Evolutionary conservation across 1,140 invertebrate species (phyloP).

Genomic region (Alviniconcha marisindica): DNA sequence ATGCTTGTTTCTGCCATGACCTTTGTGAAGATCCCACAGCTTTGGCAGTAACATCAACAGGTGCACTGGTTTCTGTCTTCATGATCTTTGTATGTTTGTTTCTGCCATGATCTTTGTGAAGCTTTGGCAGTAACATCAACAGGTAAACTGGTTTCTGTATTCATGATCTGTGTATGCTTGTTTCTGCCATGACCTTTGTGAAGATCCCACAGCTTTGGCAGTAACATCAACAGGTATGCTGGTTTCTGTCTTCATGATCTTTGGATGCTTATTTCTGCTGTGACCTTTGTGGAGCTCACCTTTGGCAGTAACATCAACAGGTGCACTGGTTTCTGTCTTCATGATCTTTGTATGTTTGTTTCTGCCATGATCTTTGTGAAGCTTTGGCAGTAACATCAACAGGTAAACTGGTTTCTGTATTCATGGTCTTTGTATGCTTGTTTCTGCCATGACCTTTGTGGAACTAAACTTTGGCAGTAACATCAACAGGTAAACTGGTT

Average conservation of each 20-base stretch:
- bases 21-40: constrained; percentile 94
- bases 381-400: constrained; percentile 93
- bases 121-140: constrained; percentile 93
- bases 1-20: constrained; percentile 84
- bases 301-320: constrained; percentile 94
- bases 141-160: constrained; percentile 77
- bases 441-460: too few relatives aligned
- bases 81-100: too few relatives aligned
- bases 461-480: too few relatives aligned
- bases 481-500: too few relatives aligned
- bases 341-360: not conserved
- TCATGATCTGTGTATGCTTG: not conserved
- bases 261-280: too few relatives aligned
- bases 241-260: too few relatives aligned
- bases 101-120: too few relatives aligned
- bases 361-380: constrained; percentile 90
- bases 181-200: too few relatives aligned
- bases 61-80: constrained; percentile 70
- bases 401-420: constrained; percentile 77
- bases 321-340: constrained; percentile 71
- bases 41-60: constrained; percentile 94
- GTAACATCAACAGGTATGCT: too few relatives aligned
- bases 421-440: too few relatives aligned
- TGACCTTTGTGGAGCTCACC: constrained; percentile 94
- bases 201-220: too few relatives aligned